These are phyloP conservation scores for Mizuhopecten yessoensis DNA, from an alignment of 1,140 invertebrate species.

Conservation along the genomic window DNA sequence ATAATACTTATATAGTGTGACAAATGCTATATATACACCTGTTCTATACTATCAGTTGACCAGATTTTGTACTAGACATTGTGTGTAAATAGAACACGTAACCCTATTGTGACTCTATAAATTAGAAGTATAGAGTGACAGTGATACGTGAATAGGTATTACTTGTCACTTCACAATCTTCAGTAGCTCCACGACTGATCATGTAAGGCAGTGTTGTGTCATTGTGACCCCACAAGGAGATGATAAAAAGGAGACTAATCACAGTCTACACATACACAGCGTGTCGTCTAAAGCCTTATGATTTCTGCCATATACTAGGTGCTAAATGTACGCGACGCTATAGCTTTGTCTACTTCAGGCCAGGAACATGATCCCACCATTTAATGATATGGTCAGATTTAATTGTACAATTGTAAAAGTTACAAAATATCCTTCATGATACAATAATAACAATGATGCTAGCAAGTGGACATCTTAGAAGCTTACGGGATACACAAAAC, in stretches of 20 bases:
- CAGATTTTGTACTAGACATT: no score
- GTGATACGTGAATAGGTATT: background rate
- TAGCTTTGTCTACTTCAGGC: no score
- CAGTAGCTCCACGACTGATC: background rate
- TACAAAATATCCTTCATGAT: no score
- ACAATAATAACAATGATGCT: background rate
- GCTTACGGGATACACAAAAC: no score
- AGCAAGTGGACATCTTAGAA: no score
- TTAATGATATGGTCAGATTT: no score
- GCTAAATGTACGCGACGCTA: background rate
- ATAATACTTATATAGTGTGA: no score
- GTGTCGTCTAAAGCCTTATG: background rate
- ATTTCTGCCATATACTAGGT: background rate
- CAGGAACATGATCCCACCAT: no score
- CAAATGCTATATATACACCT: no score
- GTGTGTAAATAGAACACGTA: background rate
- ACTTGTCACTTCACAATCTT: background rate
- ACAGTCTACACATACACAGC: slow-evolving; percentile 9
- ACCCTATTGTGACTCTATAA: background rate
- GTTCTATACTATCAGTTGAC: no score
- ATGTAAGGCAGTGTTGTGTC: background rate
- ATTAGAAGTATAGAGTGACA: background rate
- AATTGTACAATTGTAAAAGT: background rate
- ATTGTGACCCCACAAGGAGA: background rate
- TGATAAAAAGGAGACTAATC: background rate